phyloP scores from a whole-genome alignment of 2,888 invertebrate species.

The Himalopsyche japonica region DNA sequence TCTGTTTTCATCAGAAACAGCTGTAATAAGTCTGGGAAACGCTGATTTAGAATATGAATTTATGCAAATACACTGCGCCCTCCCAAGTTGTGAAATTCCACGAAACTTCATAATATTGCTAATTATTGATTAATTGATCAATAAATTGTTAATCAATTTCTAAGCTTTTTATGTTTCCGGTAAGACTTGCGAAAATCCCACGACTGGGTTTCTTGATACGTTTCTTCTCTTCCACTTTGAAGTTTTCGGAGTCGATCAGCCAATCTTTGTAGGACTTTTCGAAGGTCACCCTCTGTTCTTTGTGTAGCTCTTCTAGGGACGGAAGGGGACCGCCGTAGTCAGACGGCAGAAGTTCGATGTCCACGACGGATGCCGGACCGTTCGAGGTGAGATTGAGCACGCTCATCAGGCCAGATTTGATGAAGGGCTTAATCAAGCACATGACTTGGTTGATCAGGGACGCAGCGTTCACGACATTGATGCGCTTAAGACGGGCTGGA shows the following conservation, averaged over 20 bases:
- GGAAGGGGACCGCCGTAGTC: constrained; percentile 67
- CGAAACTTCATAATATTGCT: background rate
- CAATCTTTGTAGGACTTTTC: constrained; percentile 64
- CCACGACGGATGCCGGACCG: constrained; percentile 56
- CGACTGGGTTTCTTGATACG: constrained; percentile 55
- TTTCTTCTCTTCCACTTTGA: constrained; percentile 59
- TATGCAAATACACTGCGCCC: background rate
- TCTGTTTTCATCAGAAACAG: too few relatives aligned
- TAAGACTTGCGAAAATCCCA: constrained; percentile 58
- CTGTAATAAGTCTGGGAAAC: too few relatives aligned
- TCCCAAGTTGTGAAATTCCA: background rate
- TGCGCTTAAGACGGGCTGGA: constrained; percentile 66
- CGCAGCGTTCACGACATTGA: constrained; percentile 69
- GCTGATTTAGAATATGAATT: too few relatives aligned
- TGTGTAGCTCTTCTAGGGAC: constrained; percentile 59
- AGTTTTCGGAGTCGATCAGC: constrained; percentile 63
- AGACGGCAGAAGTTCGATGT: constrained; percentile 53
- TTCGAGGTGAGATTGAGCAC: constrained; percentile 63
- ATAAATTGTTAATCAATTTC: constrained; percentile 53
- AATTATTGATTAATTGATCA: background rate
- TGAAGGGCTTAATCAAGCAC: constrained; percentile 67
- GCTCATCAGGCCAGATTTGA: constrained; percentile 64
- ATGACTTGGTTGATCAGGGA: constrained; percentile 71
- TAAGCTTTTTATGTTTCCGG: constrained; percentile 56
- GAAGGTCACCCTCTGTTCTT: constrained; percentile 60